phyloP scores from a whole-genome alignment of 2,888 invertebrate species.

The Hyppa rectilinea region DNA sequence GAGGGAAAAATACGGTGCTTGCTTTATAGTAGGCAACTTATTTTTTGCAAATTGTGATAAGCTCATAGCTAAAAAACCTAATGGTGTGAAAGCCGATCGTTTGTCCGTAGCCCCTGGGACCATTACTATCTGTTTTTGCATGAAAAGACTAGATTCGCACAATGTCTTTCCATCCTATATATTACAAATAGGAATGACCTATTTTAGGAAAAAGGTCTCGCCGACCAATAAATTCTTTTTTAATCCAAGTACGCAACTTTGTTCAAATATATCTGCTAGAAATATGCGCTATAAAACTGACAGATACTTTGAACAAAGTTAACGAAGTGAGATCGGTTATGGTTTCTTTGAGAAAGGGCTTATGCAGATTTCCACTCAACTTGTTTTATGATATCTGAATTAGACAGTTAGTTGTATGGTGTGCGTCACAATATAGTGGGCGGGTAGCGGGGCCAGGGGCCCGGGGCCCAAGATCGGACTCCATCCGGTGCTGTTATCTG shows the following conservation, averaged over 20 bases:
- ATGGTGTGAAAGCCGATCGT: conserved; percentile 80
- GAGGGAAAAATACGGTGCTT: conserved; percentile 38
- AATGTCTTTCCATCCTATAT: conserved; percentile 59
- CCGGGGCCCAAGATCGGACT: conserved; percentile 45
- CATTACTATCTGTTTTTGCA: conserved; percentile 74
- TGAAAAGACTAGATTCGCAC: conserved; percentile 68
- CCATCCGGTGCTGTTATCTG: conserved; percentile 75
- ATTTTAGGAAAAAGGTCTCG: conserved; percentile 54
- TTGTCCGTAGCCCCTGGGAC: conserved; percentile 74
- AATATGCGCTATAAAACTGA: conserved; percentile 58
- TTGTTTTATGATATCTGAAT: conserved; percentile 57
- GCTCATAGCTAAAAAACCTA: conserved; percentile 76
- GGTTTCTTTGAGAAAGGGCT: conserved; percentile 40
- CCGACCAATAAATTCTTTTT: conserved; percentile 57
- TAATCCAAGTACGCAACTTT: conserved; percentile 57
- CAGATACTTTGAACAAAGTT: conserved; percentile 59
- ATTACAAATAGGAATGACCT: conserved; percentile 54
- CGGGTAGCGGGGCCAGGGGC: conserved; percentile 7
- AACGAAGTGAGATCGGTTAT: conserved; percentile 52
- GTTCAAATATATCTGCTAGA: conserved; percentile 56
- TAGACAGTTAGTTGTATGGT: conserved; percentile 49
- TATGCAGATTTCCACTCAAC: conserved; percentile 50
- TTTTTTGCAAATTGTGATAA: conserved; percentile 77
- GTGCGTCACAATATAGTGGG: conserved; percentile 33
- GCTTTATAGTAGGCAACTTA: conserved; percentile 62